Evolutionary conservation across 2,113 vertebrate species (phyloP).

Genomic region (Cochlearius cochlearius): DNA sequence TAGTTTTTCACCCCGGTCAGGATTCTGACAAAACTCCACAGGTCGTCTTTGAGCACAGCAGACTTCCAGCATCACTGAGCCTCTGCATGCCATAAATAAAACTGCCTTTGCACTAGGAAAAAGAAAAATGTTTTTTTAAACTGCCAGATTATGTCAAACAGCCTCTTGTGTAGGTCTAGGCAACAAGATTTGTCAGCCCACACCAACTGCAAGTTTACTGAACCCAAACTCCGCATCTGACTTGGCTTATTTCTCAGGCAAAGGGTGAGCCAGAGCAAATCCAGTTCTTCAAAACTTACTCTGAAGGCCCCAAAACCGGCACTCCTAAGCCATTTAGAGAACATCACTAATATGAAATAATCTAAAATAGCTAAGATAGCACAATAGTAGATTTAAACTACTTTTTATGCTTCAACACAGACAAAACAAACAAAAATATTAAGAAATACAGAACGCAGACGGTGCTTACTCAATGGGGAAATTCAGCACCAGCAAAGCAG

Average conservation of each 20-base stretch:
- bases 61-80: constrained; percentile 23
- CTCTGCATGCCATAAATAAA: constrained; percentile 1
- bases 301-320: background rate
- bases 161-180: background rate
- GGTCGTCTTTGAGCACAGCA: constrained; percentile 15
- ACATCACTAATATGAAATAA: background rate
- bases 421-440: background rate
- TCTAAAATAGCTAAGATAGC: background rate
- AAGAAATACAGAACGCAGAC: background rate
- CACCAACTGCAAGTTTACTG: background rate
- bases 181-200: constrained; percentile 42
- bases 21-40: constrained; percentile 42
- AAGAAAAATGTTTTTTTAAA: constrained; percentile 48
- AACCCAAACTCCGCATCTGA: background rate
- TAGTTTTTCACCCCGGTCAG: constrained; percentile 26
- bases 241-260: constrained; percentile 5
- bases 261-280: background rate
- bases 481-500: background rate
- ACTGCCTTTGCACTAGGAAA: constrained; percentile 16
- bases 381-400: background rate
- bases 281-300: background rate
- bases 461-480: background rate
- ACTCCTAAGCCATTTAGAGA: background rate
- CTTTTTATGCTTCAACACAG: background rate
- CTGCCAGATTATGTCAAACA: constrained; percentile 43